phyloP scores from a whole-genome alignment of 2,113 vertebrate genomes.

The Caranx ignobilis region DNA sequence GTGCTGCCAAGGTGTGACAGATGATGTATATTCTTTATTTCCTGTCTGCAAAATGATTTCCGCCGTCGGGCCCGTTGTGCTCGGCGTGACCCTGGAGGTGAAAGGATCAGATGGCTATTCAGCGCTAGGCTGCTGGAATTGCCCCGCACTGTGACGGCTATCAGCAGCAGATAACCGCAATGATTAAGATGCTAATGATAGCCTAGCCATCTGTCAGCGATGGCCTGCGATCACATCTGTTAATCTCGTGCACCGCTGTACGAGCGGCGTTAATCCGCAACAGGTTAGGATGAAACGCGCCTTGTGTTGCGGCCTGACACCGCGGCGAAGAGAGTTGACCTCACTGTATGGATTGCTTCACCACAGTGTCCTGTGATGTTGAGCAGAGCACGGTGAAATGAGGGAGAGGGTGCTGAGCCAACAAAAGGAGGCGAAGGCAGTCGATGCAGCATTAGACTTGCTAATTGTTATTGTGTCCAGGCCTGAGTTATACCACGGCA shows the following conservation, averaged over 20 bases:
- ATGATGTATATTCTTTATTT: constrained; percentile 39
- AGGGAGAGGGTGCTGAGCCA: constrained; percentile 33
- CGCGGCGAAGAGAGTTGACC: constrained; percentile 9
- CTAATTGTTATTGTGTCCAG: constrained; percentile 58
- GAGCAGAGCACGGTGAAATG: constrained; percentile 5
- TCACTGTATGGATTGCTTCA: constrained; percentile 29
- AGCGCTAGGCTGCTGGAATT: constrained; percentile 22
- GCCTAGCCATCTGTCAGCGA: constrained; percentile 51
- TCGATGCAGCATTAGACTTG: constrained; percentile 61
- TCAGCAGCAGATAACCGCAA: constrained; percentile 40
- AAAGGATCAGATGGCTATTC: constrained; percentile 29
- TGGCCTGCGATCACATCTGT: constrained; percentile 26
- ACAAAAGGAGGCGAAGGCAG: constrained; percentile 23
- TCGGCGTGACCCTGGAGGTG: constrained; percentile 5
- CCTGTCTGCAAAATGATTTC: constrained; percentile 33
- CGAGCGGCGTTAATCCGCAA: constrained; percentile 31
- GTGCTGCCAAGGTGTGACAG: background rate
- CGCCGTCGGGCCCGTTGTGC: background rate
- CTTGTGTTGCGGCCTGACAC: constrained; percentile 22
- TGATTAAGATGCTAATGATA: constrained; percentile 69
- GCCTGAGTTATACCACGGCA: constrained; percentile 3
- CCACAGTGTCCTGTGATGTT: constrained; percentile 19
- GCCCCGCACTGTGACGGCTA: constrained; percentile 2
- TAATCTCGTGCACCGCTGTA: constrained; percentile 32
- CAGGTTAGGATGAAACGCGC: constrained; percentile 56